These are phyloP conservation scores for Burhinus oedicnemus DNA, from an alignment of 2,113 vertebrate genomes.

Conservation along the genomic window DNA sequence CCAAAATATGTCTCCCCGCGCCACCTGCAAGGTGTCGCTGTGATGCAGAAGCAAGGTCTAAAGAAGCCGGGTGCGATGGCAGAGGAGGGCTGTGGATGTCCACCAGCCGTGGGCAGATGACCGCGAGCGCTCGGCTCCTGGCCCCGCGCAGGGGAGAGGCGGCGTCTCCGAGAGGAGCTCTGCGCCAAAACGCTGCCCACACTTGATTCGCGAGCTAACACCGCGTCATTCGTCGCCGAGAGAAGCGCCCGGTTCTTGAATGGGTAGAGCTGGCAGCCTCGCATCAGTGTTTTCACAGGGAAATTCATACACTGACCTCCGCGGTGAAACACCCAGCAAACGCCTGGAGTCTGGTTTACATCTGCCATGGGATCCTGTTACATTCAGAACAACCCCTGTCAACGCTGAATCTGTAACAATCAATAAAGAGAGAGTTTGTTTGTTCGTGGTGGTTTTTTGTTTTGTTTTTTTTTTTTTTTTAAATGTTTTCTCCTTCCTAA, in stretches of 20 bases:
- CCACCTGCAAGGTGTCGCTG: rapidly evolving
- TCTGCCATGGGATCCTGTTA: conserved; percentile 62
- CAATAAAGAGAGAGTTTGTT: conserved; percentile 45
- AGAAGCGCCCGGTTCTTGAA: neutral
- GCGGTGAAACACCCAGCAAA: neutral
- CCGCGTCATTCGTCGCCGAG: neutral
- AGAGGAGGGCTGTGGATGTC: neutral
- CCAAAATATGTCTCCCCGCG: neutral
- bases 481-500: conserved; percentile 25
- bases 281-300: conserved; percentile 33
- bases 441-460: neutral
- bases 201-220: neutral
- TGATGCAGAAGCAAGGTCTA: neutral
- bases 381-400: conserved; percentile 55
- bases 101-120: neutral
- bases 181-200: neutral
- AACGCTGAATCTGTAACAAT: conserved; percentile 63
- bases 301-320: conserved; percentile 40
- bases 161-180: neutral
- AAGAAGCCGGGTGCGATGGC: rapidly evolving
- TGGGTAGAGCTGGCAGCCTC: conserved; percentile 8
- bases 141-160: neutral
- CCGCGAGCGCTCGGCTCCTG: neutral
- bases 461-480: neutral
- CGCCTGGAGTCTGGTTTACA: conserved; percentile 52